phyloP scores from a whole-genome alignment of 1,140 invertebrate genomes.

The Homalodisca vitripennis region DNA sequence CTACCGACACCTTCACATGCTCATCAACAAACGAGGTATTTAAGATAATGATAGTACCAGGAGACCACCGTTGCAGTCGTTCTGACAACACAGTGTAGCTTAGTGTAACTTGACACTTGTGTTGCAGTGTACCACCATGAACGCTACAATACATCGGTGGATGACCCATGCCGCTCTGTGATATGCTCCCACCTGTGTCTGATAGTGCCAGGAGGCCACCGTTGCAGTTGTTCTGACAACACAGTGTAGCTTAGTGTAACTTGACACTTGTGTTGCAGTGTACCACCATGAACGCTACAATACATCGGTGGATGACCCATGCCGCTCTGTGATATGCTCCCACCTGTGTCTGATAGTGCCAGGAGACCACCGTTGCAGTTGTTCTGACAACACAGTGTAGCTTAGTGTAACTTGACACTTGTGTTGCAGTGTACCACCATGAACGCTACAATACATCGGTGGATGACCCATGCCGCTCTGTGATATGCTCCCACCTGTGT shows the following conservation, averaged over 20 bases:
- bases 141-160: constrained; percentile 70
- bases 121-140: constrained; percentile 70
- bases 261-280: constrained; percentile 52
- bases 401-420: neutral
- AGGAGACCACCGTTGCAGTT: constrained; percentile 60
- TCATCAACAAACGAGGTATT: no score
- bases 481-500: constrained; percentile 87
- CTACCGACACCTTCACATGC: no score
- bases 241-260: constrained; percentile 41
- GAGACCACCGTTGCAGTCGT: no score
- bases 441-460: constrained; percentile 72
- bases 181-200: constrained; percentile 90
- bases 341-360: constrained; percentile 88
- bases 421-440: constrained; percentile 67
- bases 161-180: constrained; percentile 67
- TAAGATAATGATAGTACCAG: no score
- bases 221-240: constrained; percentile 87
- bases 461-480: constrained; percentile 67
- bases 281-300: constrained; percentile 73
- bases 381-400: constrained; percentile 20
- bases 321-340: constrained; percentile 70
- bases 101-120: no score
- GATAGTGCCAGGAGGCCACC: constrained; percentile 77
- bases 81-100: no score
- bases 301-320: constrained; percentile 70